phyloP scores from a whole-genome alignment of 35 echinoderm and acorn worm genomes.

The Stichopus chloronotus region DNA sequence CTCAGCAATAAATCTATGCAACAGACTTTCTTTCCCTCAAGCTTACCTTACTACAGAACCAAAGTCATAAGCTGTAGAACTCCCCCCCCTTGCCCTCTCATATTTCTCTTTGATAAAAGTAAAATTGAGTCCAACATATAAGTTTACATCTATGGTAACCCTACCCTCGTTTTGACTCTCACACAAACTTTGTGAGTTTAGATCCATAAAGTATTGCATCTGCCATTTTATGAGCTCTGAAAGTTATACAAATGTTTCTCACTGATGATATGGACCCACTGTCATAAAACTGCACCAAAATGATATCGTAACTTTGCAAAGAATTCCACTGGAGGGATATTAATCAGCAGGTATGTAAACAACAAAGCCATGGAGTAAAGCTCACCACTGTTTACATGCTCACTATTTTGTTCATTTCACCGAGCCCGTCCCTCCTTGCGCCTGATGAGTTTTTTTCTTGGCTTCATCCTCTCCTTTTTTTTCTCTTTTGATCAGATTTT shows the following conservation, averaged over 20 bases:
- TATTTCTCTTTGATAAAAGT: background rate
- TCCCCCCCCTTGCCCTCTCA: background rate
- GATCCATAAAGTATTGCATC: background rate
- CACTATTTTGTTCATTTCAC: no score
- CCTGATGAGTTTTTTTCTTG: no score
- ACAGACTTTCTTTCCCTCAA: background rate
- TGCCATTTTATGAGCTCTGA: background rate
- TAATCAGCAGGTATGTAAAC: background rate
- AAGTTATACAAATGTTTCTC: background rate
- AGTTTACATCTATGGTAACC: background rate
- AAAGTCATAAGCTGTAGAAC: no score
- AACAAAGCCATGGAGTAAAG: no score
- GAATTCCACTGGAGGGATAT: background rate
- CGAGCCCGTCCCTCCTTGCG: no score
- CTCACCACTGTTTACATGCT: no score
- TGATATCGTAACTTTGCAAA: background rate
- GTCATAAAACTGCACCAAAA: background rate
- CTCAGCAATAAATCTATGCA: conserved; percentile 9
- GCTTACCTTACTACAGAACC: background rate
- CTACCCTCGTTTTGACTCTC: background rate
- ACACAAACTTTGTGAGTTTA: background rate
- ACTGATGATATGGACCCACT: background rate
- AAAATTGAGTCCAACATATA: background rate
- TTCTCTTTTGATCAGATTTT: no score
- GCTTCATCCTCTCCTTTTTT: no score